Percentiles rank a stretch among this genome's conserved stretches.
These are phyloP conservation scores for Hormaphis cornu DNA, from an alignment of 1,140 invertebrate genomes.

Conservation along the genomic window DNA sequence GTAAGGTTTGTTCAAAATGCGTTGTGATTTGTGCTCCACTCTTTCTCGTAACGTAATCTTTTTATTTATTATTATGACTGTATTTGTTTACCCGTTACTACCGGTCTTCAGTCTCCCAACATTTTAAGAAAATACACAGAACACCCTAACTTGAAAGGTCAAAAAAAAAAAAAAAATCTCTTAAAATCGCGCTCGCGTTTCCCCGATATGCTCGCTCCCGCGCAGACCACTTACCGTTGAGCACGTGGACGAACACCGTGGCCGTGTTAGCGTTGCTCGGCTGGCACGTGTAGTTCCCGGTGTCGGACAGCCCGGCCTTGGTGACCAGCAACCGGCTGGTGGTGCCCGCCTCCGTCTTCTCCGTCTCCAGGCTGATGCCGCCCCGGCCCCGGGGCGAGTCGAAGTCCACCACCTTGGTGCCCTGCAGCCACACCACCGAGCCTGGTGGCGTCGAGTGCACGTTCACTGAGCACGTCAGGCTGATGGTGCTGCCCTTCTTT, in stretches of 20 bases:
- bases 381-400: conserved; percentile 64
- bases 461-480: conserved; percentile 76
- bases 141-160: too few relatives aligned
- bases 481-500: conserved; percentile 82
- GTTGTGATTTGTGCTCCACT: too few relatives aligned
- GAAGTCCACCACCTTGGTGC: conserved; percentile 68
- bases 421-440: conserved; percentile 71
- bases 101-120: too few relatives aligned
- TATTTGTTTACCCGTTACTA: too few relatives aligned
- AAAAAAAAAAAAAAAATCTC: too few relatives aligned
- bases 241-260: conserved; percentile 75
- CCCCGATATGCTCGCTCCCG: too few relatives aligned
- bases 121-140: too few relatives aligned
- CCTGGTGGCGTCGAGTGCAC: conserved; percentile 73
- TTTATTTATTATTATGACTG: too few relatives aligned
- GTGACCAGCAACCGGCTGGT: conserved; percentile 81
- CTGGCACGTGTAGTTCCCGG: conserved; percentile 80
- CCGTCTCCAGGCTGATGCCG: conserved; percentile 80
- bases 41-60: too few relatives aligned
- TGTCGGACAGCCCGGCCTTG: conserved; percentile 71
- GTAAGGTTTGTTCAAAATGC: too few relatives aligned
- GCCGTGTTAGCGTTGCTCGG: conserved; percentile 79
- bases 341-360: conserved; percentile 77
- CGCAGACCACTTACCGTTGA: conserved; percentile 61
- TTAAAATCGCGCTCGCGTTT: too few relatives aligned